phyloP scores from a whole-genome alignment of 1,140 invertebrate species.

The Nebria ingens region DNA sequence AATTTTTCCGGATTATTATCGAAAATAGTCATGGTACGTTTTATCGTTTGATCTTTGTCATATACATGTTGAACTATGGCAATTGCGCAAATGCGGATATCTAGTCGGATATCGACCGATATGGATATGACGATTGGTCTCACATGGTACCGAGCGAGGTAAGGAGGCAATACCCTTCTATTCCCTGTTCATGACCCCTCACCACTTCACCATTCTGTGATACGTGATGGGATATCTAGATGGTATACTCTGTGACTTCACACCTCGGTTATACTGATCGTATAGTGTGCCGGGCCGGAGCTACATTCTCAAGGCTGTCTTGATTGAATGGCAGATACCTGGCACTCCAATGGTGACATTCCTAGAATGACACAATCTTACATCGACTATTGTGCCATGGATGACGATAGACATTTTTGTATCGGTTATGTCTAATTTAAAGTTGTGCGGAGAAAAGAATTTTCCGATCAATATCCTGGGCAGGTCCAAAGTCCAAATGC shows the following conservation, averaged over 20 bases:
- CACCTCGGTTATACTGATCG: background rate
- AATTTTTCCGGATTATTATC: no score
- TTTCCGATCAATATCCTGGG: background rate
- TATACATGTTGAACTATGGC: background rate
- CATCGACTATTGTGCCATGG: no score
- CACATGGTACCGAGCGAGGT: background rate
- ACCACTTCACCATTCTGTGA: background rate
- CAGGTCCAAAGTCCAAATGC: background rate
- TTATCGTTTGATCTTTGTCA: no score
- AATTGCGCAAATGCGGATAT: slow-evolving; percentile 5
- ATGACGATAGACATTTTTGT: no score
- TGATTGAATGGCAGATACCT: slow-evolving; percentile 2
- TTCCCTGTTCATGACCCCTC: background rate
- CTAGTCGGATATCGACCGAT: slow-evolving; percentile 1
- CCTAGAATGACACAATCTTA: background rate
- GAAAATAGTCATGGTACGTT: no score
- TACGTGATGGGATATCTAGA: slow-evolving; percentile 3
- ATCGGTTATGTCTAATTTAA: slow-evolving; percentile 4
- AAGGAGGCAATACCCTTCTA: background rate
- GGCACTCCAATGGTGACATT: background rate
- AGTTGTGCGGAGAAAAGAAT: background rate
- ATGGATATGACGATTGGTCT: slow-evolving; percentile 4
- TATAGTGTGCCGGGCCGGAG: background rate
- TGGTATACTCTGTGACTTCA: background rate
- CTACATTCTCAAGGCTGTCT: background rate